Base-by-base conservation (phyloP, 2,113 vertebrate genomes). In the Urocynchramus pylzowi region DNA sequence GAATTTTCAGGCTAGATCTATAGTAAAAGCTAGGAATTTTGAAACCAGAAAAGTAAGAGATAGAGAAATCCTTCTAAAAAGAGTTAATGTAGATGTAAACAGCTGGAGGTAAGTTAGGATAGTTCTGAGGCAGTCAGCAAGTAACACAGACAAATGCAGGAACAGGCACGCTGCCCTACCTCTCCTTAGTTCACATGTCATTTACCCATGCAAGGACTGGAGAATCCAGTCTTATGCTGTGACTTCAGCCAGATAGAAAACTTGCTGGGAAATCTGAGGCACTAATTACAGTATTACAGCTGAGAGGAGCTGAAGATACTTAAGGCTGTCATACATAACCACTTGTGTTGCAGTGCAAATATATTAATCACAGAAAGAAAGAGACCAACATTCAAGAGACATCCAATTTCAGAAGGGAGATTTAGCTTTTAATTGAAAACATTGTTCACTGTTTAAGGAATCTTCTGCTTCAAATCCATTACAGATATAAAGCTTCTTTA, bases 111-210 rank as follows among this genome's bases (percentile, higher is more conserved):
- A 80, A 73, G n/a, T 69, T 50, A 80, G 49, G 20, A 57, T 3
- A 74, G 64, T 11, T 41, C 53, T 24, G 16, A 59, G 56, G 60
- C 59, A 89, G 44, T 16, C 69, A 59, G 69, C 33, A 61, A 61
- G 27, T 33, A 61, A 79, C 52, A 70, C 28, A 63, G 52, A 42
- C 13, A 67, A 79, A 52, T 35, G 45, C 22, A 73, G 45, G 42
- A 56, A 10, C 57, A 69, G 0, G 6, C 5, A 47, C 0, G 1
- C 15, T 16, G 50, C 37, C n/a, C 57, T 44, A 12, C 19, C 26
- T 59, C 76, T 47, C 50, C 49, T 44, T 65, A 27, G 6, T 69
- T 45, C 57, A 33, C 9, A 18, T 2, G 1, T 53, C 10, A 35
- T 45, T 50, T 60, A n/a, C 41, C 13, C 57, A 64, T 5, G 61